Conservation (phyloP, 2,888 invertebrate species). For the Amphimallon solstitiale region DNA sequence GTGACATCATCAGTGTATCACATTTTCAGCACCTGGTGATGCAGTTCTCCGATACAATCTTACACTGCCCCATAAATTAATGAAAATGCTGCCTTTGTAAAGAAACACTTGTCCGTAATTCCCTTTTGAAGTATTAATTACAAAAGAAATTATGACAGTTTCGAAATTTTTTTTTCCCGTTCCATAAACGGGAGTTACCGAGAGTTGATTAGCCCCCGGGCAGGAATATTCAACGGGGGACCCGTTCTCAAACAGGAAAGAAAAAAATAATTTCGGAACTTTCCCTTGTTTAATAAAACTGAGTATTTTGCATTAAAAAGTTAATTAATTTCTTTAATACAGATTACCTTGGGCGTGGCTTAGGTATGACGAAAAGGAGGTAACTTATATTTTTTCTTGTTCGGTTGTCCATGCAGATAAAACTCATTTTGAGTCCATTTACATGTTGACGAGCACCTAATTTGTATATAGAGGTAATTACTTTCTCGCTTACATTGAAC, state of each 20-base stretch:
- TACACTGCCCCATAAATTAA: no score
- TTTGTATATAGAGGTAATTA: background rate
- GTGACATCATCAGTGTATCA: no score
- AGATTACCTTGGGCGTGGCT: no score
- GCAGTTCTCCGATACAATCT: no score
- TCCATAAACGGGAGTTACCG: background rate
- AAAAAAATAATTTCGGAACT: background rate
- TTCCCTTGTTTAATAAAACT: background rate
- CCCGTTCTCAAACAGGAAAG: background rate
- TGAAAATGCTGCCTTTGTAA: background rate
- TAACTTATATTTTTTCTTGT: no score
- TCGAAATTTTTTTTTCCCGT: background rate
- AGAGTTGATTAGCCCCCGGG: constrained; percentile 2
- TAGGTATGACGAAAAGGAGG: no score
- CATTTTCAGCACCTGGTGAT: no score
- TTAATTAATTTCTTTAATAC: no score
- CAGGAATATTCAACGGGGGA: background rate
- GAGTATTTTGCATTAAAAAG: no score
- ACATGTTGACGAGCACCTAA: background rate
- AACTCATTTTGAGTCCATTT: background rate
- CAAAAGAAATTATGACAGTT: constrained; percentile 8
- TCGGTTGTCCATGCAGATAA: no score
- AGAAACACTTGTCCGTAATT: background rate
- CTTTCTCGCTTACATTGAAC: background rate
- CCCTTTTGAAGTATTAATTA: background rate